Evolutionary conservation across 2,888 invertebrate genomes (phyloP), one percentile per base, ranked within the genome.

Genomic region (Hedya salicella): DNA sequence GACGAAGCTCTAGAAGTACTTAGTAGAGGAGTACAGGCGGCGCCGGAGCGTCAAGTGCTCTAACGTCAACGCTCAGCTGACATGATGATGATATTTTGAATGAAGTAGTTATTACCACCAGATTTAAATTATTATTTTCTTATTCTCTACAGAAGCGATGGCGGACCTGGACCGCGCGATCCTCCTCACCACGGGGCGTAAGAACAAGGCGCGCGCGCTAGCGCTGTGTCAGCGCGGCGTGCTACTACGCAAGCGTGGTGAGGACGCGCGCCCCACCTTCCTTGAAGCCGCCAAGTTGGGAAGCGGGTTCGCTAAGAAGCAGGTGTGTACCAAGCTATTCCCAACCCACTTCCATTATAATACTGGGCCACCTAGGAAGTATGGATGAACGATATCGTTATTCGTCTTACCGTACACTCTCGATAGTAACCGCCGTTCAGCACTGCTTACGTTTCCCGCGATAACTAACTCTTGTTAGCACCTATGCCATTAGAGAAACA

Each of bases 61-160:
- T 78, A 99, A 98, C 83, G 98, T 98, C 83, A 92, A 98, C 60
- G 98, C 98, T 0, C 98, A 98, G 85, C 94, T 96, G 4, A n/a
- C n/a, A 25, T 25, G 25, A 25, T 25, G 25, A 3, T 25, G n/a
- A n/a, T n/a, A n/a, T n/a, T n/a, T n/a, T n/a, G n/a, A n/a, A n/a
- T n/a, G n/a, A n/a, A n/a, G n/a, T n/a, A n/a, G n/a, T n/a, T n/a
- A n/a, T n/a, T n/a, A n/a, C n/a, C n/a, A n/a, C n/a, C n/a, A n/a
- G n/a, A n/a, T n/a, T n/a, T n/a, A n/a, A n/a, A n/a, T n/a, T n/a
- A n/a, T n/a, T n/a, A n/a, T n/a, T n/a, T n/a, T n/a, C n/a, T n/a
- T n/a, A n/a, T n/a, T n/a, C n/a, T n/a, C 77, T 87, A 57, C 78
- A 96, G 96, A 95, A 73, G 97, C 97, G 0, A 86, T 96, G 70